Evolutionary conservation across 2,888 invertebrate genomes (phyloP), one percentile per base, ranked within the genome.

Genomic region (Brachylomia viminalis): DNA sequence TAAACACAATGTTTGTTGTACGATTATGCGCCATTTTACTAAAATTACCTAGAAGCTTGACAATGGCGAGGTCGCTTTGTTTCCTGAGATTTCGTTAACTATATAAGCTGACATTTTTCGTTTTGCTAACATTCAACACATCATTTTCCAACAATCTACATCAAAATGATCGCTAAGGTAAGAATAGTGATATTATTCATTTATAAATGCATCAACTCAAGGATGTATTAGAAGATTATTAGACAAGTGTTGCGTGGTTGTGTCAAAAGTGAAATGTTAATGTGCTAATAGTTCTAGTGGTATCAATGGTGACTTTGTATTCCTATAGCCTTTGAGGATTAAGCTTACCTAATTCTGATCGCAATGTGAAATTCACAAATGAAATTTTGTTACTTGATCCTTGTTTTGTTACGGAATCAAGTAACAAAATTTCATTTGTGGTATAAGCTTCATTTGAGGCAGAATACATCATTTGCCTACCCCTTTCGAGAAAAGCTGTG

Each of bases 151-250:
- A 90, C 86, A 85, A 88, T 72, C 77, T 77, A 87, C 88, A 90
- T 87, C 91, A 92, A 91, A 87, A 93, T 93, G 93, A 91, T 92
- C 85, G 92, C 93, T 88, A 94, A 94, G 94, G 94, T 94, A 90
- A 93, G 92, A 78, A 69, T 64, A 72, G 79, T 72, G 75, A 75
- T 79, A 69, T 49, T 52, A 23, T 13, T 64, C 30, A 30, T 61
- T 64, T 49, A 56, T n/a, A 42, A 45, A 64, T 64, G 20, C 82
- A 74, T 52, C 17, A 47, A 15, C 1, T 72, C 47, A 59, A 73
- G 45, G 54, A 83, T 72, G 0, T 56, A 47, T 54, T 27, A 8
- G 8, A 10, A 52, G 0, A 33, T 42, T 38, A 42, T 54, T 17
- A 54, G 30, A 27, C 65, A 67, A 76, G 67, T 77, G 72, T 58